Percentiles rank a stretch among this genome's conserved stretches.
These are phyloP conservation scores for Copidosoma floridanum DNA, from an alignment of 1,140 invertebrate genomes.

Conservation along the genomic window DNA sequence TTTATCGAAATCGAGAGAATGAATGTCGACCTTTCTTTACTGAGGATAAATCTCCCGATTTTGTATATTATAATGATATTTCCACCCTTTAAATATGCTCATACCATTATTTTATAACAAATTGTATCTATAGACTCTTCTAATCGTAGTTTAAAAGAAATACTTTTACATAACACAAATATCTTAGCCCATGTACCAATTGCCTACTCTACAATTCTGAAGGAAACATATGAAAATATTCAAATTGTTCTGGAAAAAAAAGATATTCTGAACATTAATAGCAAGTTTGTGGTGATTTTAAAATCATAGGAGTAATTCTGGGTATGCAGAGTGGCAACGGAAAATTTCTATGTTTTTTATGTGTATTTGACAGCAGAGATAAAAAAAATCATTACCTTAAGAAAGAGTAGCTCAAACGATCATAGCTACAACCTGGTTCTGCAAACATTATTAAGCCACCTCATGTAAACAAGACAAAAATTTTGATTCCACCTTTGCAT, in stretches of 20 bases:
- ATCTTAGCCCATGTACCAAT: no score
- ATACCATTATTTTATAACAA: neutral
- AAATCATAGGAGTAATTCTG: slow-evolving; percentile 8
- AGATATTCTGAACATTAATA: neutral
- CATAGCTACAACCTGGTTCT: neutral
- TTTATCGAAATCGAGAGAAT: neutral
- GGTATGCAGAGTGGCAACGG: slow-evolving; percentile 11
- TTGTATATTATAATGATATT: neutral
- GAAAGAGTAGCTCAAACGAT: neutral
- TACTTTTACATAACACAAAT: neutral
- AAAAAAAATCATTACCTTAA: slow-evolving; percentile 3
- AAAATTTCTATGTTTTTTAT: slow-evolving; percentile 19
- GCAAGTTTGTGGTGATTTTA: slow-evolving; percentile 6
- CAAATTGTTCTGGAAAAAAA: neutral
- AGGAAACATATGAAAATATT: neutral
- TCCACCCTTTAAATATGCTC: neutral
- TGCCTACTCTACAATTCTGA: neutral
- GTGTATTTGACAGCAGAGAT: slow-evolving; percentile 18
- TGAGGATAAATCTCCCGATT: neutral
- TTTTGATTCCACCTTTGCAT: slow-evolving; percentile 9
- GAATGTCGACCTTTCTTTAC: neutral
- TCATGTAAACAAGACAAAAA: neutral
- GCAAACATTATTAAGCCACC: slow-evolving; percentile 1
- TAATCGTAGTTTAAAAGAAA: neutral
- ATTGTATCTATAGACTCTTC: neutral